phyloP scores from a whole-genome alignment of 2,888 invertebrate genomes.

The Entomobrya multifasciata region DNA sequence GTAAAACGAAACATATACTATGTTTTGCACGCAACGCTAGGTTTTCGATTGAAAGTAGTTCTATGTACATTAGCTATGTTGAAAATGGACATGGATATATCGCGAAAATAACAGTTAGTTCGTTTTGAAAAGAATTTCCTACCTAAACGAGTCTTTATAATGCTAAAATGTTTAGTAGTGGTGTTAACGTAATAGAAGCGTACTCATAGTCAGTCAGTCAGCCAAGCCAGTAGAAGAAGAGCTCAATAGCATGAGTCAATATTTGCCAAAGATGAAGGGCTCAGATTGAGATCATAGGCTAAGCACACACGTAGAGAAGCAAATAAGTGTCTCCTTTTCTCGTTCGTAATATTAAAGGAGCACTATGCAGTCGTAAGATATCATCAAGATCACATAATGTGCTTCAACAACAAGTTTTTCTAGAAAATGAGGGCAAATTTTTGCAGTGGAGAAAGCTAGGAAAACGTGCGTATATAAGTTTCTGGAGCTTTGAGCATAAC shows the following conservation, averaged over 20 bases:
- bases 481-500: constrained; percentile 21
- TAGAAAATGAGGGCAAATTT: background rate
- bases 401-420: background rate
- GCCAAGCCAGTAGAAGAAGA: background rate
- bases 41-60: no score
- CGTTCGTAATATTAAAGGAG: background rate
- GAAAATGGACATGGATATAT: no score
- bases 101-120: no score
- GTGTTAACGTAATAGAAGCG: background rate
- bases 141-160: background rate
- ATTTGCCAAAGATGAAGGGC: constrained; percentile 66
- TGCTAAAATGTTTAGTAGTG: background rate
- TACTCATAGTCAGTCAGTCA: constrained; percentile 3
- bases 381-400: background rate
- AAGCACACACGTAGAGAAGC: constrained; percentile 33
- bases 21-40: no score
- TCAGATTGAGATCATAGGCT: constrained; percentile 66
- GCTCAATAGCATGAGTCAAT: constrained; percentile 65
- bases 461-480: constrained; percentile 32
- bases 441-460: background rate
- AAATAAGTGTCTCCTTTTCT: constrained; percentile 42
- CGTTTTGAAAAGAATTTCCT: background rate
- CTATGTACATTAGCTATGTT: no score
- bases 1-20: no score
- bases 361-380: background rate